These are phyloP conservation scores for Frieseomelitta varia DNA, from an alignment of 1,140 invertebrate genomes.

Conservation along the genomic window DNA sequence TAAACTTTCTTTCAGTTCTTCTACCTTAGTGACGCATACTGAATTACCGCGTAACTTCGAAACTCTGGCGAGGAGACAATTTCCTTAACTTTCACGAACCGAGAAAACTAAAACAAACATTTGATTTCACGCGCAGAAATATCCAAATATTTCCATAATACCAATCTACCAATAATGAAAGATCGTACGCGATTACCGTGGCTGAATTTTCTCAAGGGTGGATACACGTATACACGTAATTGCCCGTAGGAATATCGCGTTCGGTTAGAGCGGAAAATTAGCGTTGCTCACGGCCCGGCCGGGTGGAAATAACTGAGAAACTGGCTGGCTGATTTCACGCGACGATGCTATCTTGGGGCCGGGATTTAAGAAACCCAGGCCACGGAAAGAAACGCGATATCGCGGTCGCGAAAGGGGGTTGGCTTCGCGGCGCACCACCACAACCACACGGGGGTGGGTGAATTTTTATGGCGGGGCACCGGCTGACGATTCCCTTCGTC, in stretches of 20 bases:
- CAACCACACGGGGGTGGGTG: not conserved
- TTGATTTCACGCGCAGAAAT: too few species aligned
- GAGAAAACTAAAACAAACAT: too few species aligned
- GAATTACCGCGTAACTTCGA: too few species aligned
- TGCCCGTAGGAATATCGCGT: conserved; percentile 13
- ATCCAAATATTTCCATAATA: too few species aligned
- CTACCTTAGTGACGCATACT: too few species aligned
- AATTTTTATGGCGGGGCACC: conserved; percentile 32
- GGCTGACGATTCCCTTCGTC: not conserved
- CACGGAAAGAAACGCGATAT: conserved; percentile 37
- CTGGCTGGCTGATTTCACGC: conserved; percentile 24
- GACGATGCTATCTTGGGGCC: conserved; percentile 36
- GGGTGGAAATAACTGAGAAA: conserved; percentile 33
- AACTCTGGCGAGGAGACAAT: too few species aligned
- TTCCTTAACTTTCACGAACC: too few species aligned
- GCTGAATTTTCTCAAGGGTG: not conserved
- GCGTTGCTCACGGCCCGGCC: conserved; percentile 9
- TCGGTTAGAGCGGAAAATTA: conserved; percentile 49
- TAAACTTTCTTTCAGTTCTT: too few species aligned
- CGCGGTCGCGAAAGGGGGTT: not conserved
- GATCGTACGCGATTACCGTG: too few species aligned
- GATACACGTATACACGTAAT: conserved; percentile 4
- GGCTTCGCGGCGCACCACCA: not conserved
- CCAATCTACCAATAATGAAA: too few species aligned
- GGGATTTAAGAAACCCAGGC: conserved; percentile 17